These are phyloP conservation scores for Hirundo rustica DNA, from an alignment of 2,797 vertebrate species.

Conservation along the genomic window DNA sequence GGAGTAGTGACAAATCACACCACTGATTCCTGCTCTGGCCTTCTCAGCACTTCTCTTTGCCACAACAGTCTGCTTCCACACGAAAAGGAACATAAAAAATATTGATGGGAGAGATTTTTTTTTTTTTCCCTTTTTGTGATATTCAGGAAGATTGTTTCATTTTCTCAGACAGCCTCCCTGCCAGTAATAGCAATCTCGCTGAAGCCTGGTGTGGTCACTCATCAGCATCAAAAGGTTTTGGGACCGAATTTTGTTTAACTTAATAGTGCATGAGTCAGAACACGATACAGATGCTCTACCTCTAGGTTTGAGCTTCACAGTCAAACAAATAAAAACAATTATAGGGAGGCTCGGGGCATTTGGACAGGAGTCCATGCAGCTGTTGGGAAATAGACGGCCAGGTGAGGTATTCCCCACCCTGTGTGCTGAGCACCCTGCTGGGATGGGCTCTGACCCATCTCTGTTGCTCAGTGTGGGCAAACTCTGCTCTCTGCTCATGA, in stretches of 20 bases:
- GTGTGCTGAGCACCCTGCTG: too few relatives aligned
- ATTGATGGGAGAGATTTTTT: not conserved
- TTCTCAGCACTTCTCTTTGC: not conserved
- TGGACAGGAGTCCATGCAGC: not conserved
- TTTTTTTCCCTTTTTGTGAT: not conserved
- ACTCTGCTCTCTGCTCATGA: not conserved
- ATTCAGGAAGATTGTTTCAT: not conserved
- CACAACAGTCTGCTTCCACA: not conserved
- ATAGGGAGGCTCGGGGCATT: not conserved
- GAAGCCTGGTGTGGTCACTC: not conserved
- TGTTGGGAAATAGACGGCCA: not conserved
- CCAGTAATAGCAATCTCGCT: not conserved
- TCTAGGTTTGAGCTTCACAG: not conserved
- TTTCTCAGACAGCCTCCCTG: not conserved
- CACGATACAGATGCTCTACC: not conserved
- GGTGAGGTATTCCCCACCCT: rapidly evolving
- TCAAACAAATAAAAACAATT: not conserved
- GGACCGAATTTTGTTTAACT: not conserved
- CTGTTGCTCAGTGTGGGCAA: rapidly evolving
- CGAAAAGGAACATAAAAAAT: not conserved
- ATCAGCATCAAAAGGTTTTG: not conserved
- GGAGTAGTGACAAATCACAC: not conserved
- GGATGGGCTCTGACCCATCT: not conserved
- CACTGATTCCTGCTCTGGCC: not conserved
- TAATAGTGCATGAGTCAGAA: not conserved